Evolutionary conservation across 2,797 vertebrate species (phyloP).

Genomic region (Poecile montanus): DNA sequence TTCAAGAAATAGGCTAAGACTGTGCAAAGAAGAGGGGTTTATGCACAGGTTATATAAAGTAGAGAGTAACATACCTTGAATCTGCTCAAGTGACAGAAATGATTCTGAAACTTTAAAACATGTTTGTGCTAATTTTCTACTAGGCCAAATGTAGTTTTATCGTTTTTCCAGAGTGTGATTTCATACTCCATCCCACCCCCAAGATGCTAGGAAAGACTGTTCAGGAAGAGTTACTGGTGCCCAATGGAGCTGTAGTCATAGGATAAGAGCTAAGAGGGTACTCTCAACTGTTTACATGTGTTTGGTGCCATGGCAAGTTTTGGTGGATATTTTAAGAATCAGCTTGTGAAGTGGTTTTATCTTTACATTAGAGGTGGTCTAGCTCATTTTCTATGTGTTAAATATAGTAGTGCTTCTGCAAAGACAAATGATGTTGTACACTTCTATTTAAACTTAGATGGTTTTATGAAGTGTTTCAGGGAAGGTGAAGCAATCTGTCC

Average conservation of each 20-base stretch:
- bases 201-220: not conserved
- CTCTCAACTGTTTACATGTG: not conserved
- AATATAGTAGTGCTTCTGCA: not conserved
- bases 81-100: not conserved
- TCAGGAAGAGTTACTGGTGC: not conserved
- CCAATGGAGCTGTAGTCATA: not conserved
- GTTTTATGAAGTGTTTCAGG: not conserved
- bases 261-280: not conserved
- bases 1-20: not conserved
- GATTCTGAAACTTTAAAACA: slow-evolving; percentile 4
- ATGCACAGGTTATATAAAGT: not conserved
- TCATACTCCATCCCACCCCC: not conserved
- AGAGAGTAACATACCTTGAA: not conserved
- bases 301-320: not conserved
- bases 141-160: slow-evolving; percentile 10
- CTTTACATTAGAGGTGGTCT: not conserved
- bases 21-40: not conserved
- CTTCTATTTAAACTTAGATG: not conserved
- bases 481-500: not conserved
- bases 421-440: not conserved
- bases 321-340: not conserved
- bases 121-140: not conserved
- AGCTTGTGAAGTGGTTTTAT: not conserved
- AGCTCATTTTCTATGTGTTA: not conserved
- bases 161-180: slow-evolving; percentile 6